A percentile compares a stretch with the other conserved stretches of the same genome.
Evolutionary conservation across 2,797 vertebrate genomes (phyloP).

Genomic region (Aplochiton taeniatus): DNA sequence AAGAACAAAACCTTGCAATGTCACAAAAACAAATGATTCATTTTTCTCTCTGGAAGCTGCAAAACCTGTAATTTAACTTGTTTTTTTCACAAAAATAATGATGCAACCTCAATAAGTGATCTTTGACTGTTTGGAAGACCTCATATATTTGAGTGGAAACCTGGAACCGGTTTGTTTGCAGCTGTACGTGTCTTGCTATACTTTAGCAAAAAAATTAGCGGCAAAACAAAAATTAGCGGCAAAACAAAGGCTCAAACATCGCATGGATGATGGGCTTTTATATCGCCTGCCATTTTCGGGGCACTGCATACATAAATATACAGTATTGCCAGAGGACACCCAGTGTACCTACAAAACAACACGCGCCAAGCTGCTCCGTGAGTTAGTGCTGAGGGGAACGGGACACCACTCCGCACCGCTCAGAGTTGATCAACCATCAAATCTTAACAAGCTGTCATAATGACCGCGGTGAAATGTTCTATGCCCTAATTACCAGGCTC

Average conservation of each 20-base stretch:
- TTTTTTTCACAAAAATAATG: conserved; percentile 1
- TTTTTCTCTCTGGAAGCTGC: conserved; percentile 15
- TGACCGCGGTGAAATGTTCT: conserved; percentile 68
- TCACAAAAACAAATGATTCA: conserved; percentile 4
- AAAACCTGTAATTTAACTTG: conserved; percentile 17
- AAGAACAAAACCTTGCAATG: conserved; percentile 6
- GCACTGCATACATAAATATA: no score
- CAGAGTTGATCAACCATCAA: conserved; percentile 64
- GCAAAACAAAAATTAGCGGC: no score
- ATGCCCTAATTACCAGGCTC: conserved; percentile 63
- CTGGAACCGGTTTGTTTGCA: neutral
- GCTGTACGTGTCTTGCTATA: neutral
- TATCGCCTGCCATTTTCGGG: no score
- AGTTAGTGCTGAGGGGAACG: no score
- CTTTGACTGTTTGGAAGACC: neutral
- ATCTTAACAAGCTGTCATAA: conserved; percentile 68
- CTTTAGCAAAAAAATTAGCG: no score
- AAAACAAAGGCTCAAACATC: no score
- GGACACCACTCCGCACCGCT: conserved; percentile 20
- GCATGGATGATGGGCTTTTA: no score
- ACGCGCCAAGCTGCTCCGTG: no score
- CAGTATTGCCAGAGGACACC: no score
- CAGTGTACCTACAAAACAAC: no score
- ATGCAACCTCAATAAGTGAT: neutral
- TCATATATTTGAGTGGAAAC: neutral